These are phyloP conservation scores for Luidia sarsii DNA, from an alignment of 53 echinoderm and acorn worm genomes.

Conservation along the genomic window DNA sequence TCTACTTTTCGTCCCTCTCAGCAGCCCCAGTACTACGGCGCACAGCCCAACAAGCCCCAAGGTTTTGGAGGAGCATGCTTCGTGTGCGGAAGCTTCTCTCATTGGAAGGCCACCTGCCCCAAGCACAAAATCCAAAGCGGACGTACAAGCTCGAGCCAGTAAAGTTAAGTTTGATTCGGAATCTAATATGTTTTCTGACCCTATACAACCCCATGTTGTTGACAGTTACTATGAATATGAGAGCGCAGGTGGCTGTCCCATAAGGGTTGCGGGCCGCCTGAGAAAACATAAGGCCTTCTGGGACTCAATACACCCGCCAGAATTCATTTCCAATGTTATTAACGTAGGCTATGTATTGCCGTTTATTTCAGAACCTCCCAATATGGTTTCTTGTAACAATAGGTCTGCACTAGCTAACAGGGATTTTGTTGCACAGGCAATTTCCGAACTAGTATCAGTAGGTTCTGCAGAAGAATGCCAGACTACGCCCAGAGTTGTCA, in stretches of 20 bases:
- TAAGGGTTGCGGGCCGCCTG: not conserved
- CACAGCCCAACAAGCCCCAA: too few species aligned
- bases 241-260: not conserved
- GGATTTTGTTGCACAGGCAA: not conserved
- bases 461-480: not conserved
- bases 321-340: not conserved
- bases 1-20: too few species aligned
- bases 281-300: not conserved
- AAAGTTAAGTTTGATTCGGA: not conserved
- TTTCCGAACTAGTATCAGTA: not conserved
- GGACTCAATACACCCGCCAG: not conserved
- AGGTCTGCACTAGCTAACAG: not conserved
- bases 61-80: conserved; percentile 31
- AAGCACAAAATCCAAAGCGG: not conserved
- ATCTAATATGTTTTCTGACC: not conserved
- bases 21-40: too few species aligned
- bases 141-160: not conserved
- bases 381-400: conserved; percentile 2
- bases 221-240: not conserved
- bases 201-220: not conserved
- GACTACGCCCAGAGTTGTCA: conserved; percentile 3
- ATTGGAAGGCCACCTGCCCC: conserved; percentile 23
- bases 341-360: not conserved
- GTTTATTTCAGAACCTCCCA: too few species aligned
- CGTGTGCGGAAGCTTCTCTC: conserved; percentile 7